phyloP scores from a whole-genome alignment of 2,888 invertebrate species.

The Aromia moschata region DNA sequence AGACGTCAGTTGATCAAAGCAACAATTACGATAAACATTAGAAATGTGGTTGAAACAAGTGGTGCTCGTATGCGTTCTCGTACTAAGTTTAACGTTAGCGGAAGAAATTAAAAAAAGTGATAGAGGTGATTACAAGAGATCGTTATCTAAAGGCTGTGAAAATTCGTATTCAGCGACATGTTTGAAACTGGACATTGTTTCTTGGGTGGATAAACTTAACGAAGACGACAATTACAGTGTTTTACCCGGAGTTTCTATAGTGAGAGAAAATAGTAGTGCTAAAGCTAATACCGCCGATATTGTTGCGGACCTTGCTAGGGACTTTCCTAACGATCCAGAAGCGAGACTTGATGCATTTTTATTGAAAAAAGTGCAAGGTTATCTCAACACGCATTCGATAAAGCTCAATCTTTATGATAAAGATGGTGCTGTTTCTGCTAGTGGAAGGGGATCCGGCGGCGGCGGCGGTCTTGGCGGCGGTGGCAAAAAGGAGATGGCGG shows the following conservation, averaged over 20 bases:
- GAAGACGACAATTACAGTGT: conserved; percentile 73
- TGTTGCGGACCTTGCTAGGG: conserved; percentile 76
- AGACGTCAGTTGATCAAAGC: conserved; percentile 39
- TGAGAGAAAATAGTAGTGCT: conserved; percentile 66
- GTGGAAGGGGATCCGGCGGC: conserved; percentile 49
- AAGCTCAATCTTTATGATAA: conserved; percentile 69
- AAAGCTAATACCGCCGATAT: conserved; percentile 70
- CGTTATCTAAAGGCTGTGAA: conserved; percentile 64
- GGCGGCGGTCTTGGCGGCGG: conserved; percentile 58
- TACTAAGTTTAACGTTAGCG: conserved; percentile 14
- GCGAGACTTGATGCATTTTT: conserved; percentile 78
- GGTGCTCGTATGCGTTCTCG: conserved; percentile 23
- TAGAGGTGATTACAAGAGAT: conserved; percentile 39
- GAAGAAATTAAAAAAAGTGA: conserved; percentile 30
- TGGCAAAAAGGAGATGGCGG: conserved; percentile 65
- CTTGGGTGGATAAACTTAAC: conserved; percentile 76
- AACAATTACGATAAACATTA: conserved; percentile 21
- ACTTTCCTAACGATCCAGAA: conserved; percentile 77
- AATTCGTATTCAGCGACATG: conserved; percentile 74
- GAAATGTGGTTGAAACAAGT: conserved; percentile 30
- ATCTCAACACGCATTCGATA: conserved; percentile 75
- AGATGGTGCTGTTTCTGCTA: conserved; percentile 33
- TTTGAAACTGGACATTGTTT: conserved; percentile 77
- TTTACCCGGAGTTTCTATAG: conserved; percentile 75
- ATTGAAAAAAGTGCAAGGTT: conserved; percentile 72